Evolutionary conservation across 2,797 vertebrate species (phyloP).

Genomic region (Notolabrus celidotus): DNA sequence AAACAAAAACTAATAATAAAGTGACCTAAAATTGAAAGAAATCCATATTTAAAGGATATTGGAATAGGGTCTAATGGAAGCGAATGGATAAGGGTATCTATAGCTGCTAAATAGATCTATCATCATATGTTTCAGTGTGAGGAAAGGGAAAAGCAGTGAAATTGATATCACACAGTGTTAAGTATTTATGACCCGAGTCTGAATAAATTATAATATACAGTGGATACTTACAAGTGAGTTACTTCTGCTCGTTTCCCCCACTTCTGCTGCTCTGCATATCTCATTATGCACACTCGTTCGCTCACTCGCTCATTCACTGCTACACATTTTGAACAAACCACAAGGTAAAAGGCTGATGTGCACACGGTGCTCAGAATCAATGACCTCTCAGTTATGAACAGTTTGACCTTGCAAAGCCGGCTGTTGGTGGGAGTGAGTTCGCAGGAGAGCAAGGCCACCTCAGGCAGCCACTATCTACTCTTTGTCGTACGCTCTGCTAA

Average conservation of each 20-base stretch:
- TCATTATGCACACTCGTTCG: conserved; percentile 14
- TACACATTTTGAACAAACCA: conserved; percentile 25
- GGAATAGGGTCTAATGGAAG: neutral
- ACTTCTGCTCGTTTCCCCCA: conserved; percentile 23
- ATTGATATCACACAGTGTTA: conserved; percentile 47
- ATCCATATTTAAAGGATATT: conserved; percentile 23
- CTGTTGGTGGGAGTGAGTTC: conserved; percentile 73
- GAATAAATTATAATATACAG: conserved; percentile 60
- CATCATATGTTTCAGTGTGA: conserved; percentile 2
- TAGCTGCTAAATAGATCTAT: conserved; percentile 13
- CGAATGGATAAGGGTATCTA: neutral
- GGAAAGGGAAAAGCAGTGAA: conserved; percentile 20
- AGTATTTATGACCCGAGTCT: conserved; percentile 56
- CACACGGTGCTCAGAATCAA: conserved; percentile 27
- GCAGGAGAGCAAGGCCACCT: conserved; percentile 66
- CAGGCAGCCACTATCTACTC: conserved; percentile 57
- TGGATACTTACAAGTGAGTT: conserved; percentile 48
- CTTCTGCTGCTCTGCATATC: conserved; percentile 44
- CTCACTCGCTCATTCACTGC: conserved; percentile 20
- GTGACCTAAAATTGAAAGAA: conserved; percentile 32
- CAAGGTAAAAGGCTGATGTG: conserved; percentile 36
- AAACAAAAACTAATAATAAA: conserved; percentile 14
- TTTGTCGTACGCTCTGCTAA: conserved; percentile 59
- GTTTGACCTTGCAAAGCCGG: conserved; percentile 65
- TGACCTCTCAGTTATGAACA: conserved; percentile 67